Evolutionary conservation across 2,797 vertebrate genomes (phyloP), one percentile per base, ranked within the genome.

Genomic region (Rhodeus uyekii): DNA sequence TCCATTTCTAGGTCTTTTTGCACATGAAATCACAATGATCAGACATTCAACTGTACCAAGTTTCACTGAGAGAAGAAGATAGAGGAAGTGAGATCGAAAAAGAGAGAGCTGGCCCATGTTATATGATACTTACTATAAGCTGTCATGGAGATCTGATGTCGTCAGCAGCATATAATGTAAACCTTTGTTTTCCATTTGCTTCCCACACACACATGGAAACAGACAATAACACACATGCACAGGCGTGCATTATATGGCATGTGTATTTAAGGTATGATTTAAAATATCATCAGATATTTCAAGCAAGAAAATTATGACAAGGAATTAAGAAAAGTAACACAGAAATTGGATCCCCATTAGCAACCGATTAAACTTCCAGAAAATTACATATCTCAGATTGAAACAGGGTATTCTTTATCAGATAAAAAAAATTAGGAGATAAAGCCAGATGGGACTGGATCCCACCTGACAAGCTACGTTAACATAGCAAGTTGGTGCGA

Each of bases 81-180:
- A 22, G 44, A 53, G 71, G 12, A 48, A 75, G 16, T 42, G 44
- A 75, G n/a, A 65, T 9, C 65, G 18, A 81, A 16, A 58, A 27
- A 42, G 38, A 39, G 63, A 61, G 39, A 72, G 29, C 75, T 53
- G 19, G 53, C 63, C 77, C 34, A 75, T 18, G 74, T 81, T 83
- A 86, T 79, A 34, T 78, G 83, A 87, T 83, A 72, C 74, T 76
- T 76, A 76, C 61, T 71, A 84, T 69, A 61, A 82, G 50, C 27
- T 74, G 80, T 78, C 68, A 71, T 78, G 82, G 29, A 80, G 71
- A 84, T 76, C 22, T 74, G 71, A 80, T 80, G 76, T 74, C 65
- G 39, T 87, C 76, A 78, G 81, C 64, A 69, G 73, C 73, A 44
- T 58, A 69, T 82, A 82, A 77, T 61, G 64, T 76, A 42, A 76